Evolutionary conservation across 2,888 invertebrate species (phyloP).

Genomic region (Schizotus pectinicornis): DNA sequence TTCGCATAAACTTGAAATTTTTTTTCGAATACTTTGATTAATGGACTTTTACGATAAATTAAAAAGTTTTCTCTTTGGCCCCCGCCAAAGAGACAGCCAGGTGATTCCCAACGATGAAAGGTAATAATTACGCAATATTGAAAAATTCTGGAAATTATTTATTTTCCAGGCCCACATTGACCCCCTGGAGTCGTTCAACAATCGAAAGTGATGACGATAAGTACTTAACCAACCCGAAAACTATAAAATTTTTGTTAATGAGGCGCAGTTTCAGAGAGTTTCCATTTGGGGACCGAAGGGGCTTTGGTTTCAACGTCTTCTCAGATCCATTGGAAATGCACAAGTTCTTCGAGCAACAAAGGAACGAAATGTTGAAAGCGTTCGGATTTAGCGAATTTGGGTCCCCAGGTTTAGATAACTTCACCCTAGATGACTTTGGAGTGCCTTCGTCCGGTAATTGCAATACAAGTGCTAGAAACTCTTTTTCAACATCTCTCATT

Average conservation of each 20-base stretch:
- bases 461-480: no score
- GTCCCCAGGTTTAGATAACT: not conserved
- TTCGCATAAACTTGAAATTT: no score
- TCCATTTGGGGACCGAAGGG: constrained; percentile 19
- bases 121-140: not conserved
- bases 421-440: not conserved
- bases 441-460: no score
- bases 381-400: constrained; percentile 53
- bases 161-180: not conserved
- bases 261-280: not conserved
- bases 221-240: not conserved
- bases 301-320: constrained; percentile 61
- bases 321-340: constrained; percentile 67
- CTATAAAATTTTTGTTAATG: not conserved
- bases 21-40: constrained; percentile 4
- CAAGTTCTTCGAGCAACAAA: constrained; percentile 66
- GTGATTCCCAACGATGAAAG: not conserved
- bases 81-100: not conserved
- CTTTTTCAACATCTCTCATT: constrained; percentile 1
- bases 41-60: constrained; percentile 16
- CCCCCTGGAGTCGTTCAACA: not conserved
- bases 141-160: not conserved
- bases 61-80: constrained; percentile 11
- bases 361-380: constrained; percentile 63
- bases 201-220: not conserved